Conservation (phyloP, 2,113 vertebrate genomes). For the Callocephalon fimbriatum region DNA sequence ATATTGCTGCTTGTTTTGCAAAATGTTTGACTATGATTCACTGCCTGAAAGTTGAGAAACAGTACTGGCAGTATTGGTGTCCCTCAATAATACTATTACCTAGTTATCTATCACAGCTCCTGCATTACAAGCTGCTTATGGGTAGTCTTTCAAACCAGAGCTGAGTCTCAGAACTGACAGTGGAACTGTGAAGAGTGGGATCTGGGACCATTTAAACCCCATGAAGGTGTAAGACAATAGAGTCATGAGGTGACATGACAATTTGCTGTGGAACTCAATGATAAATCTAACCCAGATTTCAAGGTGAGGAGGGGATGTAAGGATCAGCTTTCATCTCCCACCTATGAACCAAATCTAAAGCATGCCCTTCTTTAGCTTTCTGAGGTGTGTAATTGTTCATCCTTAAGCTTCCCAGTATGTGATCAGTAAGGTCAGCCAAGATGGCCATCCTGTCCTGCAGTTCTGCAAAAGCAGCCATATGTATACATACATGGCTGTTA, state of each 20-base stretch:
- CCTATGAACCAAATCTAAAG: background rate
- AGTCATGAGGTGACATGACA: background rate
- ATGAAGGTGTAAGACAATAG: background rate
- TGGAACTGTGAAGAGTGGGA: background rate
- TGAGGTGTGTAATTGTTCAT: background rate
- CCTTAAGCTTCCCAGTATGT: background rate
- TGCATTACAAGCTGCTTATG: background rate
- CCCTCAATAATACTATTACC: background rate
- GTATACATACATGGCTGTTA: background rate
- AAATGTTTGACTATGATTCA: accelerated
- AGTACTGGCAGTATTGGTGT: background rate
- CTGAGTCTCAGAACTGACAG: background rate
- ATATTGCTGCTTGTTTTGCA: background rate
- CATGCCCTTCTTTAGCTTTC: background rate
- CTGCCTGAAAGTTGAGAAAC: background rate
- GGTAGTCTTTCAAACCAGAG: background rate
- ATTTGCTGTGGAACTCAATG: background rate
- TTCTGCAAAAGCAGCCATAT: background rate
- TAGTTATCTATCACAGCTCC: background rate
- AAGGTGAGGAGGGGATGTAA: background rate
- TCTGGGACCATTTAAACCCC: background rate
- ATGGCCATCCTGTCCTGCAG: background rate
- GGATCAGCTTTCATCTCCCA: background rate
- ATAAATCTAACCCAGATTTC: background rate
- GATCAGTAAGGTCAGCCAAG: background rate